phyloP scores from a whole-genome alignment of 2,113 vertebrate genomes.

The Nycticryphes semicollaris region DNA sequence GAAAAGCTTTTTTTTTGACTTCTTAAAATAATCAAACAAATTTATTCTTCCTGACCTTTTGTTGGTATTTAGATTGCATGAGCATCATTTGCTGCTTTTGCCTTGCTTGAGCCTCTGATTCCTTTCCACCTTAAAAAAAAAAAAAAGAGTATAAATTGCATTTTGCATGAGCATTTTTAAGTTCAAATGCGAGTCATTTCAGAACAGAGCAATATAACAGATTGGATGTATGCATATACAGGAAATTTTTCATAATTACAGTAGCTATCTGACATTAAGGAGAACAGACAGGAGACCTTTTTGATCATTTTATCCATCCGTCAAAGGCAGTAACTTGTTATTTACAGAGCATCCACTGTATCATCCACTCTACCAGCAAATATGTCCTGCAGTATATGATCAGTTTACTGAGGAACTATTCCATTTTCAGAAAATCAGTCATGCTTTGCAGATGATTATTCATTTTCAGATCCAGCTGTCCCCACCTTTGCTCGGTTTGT shows the following conservation, averaged over 20 bases:
- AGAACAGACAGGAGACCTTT: conserved; percentile 26
- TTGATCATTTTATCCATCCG: neutral
- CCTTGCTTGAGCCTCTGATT: conserved; percentile 77
- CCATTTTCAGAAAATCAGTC: conserved; percentile 19
- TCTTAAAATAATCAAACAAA: neutral
- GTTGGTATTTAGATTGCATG: conserved; percentile 75
- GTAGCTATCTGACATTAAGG: conserved; percentile 21
- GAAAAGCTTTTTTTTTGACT: conserved; percentile 1
- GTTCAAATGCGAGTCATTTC: conserved; percentile 40
- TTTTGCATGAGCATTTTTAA: neutral
- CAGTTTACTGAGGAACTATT: neutral
- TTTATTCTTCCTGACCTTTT: conserved; percentile 78
- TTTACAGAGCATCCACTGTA: conserved; percentile 20
- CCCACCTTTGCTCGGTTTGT: neutral
- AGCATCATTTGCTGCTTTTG: conserved; percentile 73
- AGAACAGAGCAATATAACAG: conserved; percentile 31
- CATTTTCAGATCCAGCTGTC: neutral
- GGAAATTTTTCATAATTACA: conserved; percentile 42
- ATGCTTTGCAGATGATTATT: conserved; percentile 3
- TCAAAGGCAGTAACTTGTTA: conserved; percentile 10
- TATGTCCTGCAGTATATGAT: neutral
- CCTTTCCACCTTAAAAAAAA: conserved; percentile 72
- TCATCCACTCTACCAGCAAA: conserved; percentile 12
- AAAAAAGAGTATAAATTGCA: neutral
- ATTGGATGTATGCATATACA: neutral